A percentile compares a stretch with the other conserved stretches of the same genome.
Conservation (phyloP, 2,113 vertebrate genomes). For the Falcunculus frontatus region DNA sequence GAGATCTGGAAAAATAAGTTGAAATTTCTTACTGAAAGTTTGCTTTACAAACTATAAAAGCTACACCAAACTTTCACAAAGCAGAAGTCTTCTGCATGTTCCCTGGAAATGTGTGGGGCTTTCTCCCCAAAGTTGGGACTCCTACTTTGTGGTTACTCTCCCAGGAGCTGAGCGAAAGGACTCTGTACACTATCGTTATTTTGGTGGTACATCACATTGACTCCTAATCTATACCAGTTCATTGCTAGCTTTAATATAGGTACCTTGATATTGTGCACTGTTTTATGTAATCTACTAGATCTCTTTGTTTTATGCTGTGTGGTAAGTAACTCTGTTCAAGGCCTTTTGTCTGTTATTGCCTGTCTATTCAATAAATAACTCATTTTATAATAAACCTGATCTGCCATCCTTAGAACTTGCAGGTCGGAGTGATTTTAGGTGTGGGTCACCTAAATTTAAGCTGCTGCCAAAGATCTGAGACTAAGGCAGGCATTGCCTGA, state of each 20-base stretch:
- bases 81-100: background rate
- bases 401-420: background rate
- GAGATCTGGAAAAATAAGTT: background rate
- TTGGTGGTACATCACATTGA: background rate
- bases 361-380: background rate
- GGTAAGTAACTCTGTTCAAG: background rate
- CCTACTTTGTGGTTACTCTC: background rate
- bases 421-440: background rate
- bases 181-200: background rate
- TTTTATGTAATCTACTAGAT: background rate
- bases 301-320: background rate
- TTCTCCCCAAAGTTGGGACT: background rate
- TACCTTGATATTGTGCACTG: fast-evolving
- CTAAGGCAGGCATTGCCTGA: background rate
- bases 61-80: background rate
- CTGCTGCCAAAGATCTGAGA: background rate
- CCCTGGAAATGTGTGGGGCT: background rate
- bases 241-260: background rate
- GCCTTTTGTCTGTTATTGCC: background rate
- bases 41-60: background rate
- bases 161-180: background rate
- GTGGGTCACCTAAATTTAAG: background rate
- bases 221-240: background rate
- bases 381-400: background rate
- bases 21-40: background rate